Conservation (phyloP, 2,797 vertebrate species). For the Percopsis omiscomaycus region DNA sequence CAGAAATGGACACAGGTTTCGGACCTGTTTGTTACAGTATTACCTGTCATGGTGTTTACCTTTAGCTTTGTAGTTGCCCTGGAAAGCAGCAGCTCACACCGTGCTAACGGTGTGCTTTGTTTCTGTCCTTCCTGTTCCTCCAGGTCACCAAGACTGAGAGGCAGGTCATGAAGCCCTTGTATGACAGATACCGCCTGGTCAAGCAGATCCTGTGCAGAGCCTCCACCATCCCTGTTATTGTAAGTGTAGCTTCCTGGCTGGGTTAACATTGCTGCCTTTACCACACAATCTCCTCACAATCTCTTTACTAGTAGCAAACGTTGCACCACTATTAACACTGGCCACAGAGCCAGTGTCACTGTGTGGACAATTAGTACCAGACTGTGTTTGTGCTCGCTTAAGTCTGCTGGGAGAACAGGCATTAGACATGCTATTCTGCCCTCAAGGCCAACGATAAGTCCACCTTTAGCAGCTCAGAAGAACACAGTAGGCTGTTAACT, state of each 20-base stretch:
- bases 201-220: constrained; percentile 96
- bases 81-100: background rate
- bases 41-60: constrained; percentile 34
- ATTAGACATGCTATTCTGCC: constrained; percentile 27
- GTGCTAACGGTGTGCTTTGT: constrained; percentile 28
- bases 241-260: constrained; percentile 75
- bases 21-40: constrained; percentile 1
- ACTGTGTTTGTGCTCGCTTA: constrained; percentile 25
- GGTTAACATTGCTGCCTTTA: background rate
- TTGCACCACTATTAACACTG: constrained; percentile 16
- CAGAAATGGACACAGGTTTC: too few species aligned
- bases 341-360: background rate
- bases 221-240: constrained; percentile 91
- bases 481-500: constrained; percentile 34
- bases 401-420: constrained; percentile 32
- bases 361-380: constrained; percentile 42
- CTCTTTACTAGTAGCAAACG: background rate
- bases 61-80: background rate
- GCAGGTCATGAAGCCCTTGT: constrained; percentile 93
- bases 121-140: constrained; percentile 10
- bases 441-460: constrained; percentile 32
- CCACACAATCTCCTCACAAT: background rate
- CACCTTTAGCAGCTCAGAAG: constrained; percentile 58
- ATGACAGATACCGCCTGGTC: constrained; percentile 95
- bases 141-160: constrained; percentile 92